These are phyloP conservation scores for Arctia plantaginis DNA, from an alignment of 2,888 invertebrate genomes.

Conservation along the genomic window DNA sequence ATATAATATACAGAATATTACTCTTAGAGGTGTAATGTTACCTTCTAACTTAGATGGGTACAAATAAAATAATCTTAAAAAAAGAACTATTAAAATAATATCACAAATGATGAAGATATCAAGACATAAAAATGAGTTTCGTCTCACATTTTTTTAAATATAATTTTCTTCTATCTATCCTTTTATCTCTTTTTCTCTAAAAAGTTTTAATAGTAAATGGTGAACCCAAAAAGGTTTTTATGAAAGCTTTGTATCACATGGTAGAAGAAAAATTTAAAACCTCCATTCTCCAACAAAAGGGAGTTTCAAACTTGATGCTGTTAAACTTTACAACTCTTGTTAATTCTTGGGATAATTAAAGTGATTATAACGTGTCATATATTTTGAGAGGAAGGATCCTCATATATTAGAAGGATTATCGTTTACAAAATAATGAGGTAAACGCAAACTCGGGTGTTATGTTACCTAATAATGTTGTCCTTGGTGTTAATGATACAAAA, in stretches of 20 bases:
- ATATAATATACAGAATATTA: too few relatives aligned
- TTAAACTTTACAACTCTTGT: constrained; percentile 21
- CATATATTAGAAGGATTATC: constrained; percentile 55
- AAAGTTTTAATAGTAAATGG: not conserved
- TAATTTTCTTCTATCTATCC: too few relatives aligned
- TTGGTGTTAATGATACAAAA: constrained; percentile 6
- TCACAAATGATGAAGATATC: too few relatives aligned
- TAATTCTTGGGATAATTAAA: constrained; percentile 51
- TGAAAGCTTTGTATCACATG: not conserved
- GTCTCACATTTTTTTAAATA: too few relatives aligned
- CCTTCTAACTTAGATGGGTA: too few relatives aligned
- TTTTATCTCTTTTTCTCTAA: too few relatives aligned
- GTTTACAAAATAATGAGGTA: constrained; percentile 48
- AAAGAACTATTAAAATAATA: too few relatives aligned
- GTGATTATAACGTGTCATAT: constrained; percentile 56
- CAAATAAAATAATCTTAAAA: too few relatives aligned
- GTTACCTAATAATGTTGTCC: constrained; percentile 32
- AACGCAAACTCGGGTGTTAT: constrained; percentile 26
- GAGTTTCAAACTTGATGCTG: constrained; percentile 15
- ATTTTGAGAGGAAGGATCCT: constrained; percentile 49
- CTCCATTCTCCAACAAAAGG: not conserved
- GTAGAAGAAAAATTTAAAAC: not conserved
- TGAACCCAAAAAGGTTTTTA: not conserved
- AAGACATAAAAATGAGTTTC: too few relatives aligned
- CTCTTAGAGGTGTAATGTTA: too few relatives aligned